Evolutionary conservation across 2,113 vertebrate species (phyloP).

Genomic region (Tenrec ecaudatus): DNA sequence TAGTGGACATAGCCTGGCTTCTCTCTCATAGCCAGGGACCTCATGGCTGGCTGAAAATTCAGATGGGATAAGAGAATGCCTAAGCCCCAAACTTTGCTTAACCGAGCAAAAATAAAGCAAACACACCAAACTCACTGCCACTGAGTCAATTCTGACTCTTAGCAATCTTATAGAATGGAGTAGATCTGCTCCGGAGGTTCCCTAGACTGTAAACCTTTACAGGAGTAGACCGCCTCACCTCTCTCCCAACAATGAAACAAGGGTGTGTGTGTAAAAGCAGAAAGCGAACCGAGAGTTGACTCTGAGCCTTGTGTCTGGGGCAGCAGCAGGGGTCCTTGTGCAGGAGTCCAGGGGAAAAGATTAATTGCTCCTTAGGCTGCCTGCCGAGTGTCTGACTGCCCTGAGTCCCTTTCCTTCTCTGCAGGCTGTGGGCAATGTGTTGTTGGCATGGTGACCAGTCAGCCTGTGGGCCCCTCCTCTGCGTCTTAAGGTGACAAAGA

Average conservation of each 20-base stretch:
- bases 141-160: too few relatives aligned
- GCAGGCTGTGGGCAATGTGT: background rate
- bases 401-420: background rate
- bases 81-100: slow-evolving; percentile 20
- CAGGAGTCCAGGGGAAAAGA: background rate
- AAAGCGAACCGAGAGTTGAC: background rate
- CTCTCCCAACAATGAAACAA: too few relatives aligned
- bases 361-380: background rate
- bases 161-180: too few relatives aligned
- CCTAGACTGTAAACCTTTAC: too few relatives aligned
- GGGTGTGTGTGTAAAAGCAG: background rate
- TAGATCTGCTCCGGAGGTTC: too few relatives aligned
- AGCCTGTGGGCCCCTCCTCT: slow-evolving; percentile 57
- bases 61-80: background rate
- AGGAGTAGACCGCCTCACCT: too few relatives aligned
- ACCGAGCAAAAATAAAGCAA: background rate
- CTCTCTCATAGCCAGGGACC: background rate
- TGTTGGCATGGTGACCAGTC: slow-evolving; percentile 76
- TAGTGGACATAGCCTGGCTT: background rate
- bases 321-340: background rate
- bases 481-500: slow-evolving; percentile 58
- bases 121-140: too few relatives aligned
- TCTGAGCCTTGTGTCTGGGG: background rate
- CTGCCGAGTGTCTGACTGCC: background rate
- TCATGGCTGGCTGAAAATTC: background rate